These are phyloP conservation scores for Lithophane semibrunnea DNA, from an alignment of 2,888 invertebrate genomes.

Conservation along the genomic window DNA sequence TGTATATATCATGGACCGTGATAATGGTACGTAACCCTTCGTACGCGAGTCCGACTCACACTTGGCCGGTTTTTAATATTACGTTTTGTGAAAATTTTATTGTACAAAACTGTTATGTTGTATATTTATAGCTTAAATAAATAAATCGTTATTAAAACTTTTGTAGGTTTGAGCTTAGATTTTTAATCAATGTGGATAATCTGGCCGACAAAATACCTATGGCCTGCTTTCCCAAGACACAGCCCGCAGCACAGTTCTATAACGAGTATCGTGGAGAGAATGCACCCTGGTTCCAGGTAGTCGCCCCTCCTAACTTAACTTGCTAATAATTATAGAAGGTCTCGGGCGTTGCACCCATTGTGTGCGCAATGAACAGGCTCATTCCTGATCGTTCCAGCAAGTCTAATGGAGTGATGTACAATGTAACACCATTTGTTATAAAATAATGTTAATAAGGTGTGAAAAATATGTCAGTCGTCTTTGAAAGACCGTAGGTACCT, in stretches of 20 bases:
- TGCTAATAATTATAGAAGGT: slow-evolving; percentile 8
- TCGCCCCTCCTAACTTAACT: not conserved
- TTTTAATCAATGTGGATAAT: not conserved
- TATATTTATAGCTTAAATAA: not conserved
- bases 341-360: slow-evolving; percentile 25
- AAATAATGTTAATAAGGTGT: slow-evolving; percentile 14
- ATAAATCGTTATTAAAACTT: not conserved
- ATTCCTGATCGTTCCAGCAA: not conserved
- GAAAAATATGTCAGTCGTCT: slow-evolving; percentile 43
- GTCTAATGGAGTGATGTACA: not conserved
- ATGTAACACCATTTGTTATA: slow-evolving; percentile 1
- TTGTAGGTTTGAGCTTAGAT: not conserved
- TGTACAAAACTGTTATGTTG: too few relatives aligned
- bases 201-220: not conserved
- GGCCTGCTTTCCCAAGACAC: not conserved
- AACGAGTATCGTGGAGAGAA: not conserved
- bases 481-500: slow-evolving; percentile 46
- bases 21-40: too few relatives aligned
- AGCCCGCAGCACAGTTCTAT: not conserved
- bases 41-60: too few relatives aligned
- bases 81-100: too few relatives aligned
- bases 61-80: too few relatives aligned
- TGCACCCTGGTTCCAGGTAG: slow-evolving; percentile 10
- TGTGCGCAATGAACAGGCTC: not conserved
- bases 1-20: too few relatives aligned